These are phyloP conservation scores for Ptyas mucosa DNA, from an alignment of 2,113 vertebrate genomes.

Conservation along the genomic window DNA sequence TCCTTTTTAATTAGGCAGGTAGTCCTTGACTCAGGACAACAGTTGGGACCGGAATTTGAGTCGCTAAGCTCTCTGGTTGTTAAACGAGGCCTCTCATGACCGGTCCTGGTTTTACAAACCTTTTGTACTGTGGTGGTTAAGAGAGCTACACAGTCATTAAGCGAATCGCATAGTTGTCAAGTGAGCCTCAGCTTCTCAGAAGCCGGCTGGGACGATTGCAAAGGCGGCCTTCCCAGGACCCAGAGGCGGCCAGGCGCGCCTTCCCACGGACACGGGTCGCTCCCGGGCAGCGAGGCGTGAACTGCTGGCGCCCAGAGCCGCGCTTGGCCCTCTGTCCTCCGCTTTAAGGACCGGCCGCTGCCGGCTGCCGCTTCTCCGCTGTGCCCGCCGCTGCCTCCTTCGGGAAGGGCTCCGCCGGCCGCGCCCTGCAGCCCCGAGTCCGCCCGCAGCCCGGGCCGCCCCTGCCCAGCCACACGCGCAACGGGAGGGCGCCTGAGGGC, in stretches of 20 bases:
- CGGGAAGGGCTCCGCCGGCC: background rate
- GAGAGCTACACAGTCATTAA: too few species aligned
- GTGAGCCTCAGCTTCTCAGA: background rate
- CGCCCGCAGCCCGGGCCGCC: too few species aligned
- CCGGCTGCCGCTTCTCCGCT: too few species aligned
- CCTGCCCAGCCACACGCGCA: background rate
- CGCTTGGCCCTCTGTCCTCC: background rate
- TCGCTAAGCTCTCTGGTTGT: background rate
- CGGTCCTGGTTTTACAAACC: background rate
- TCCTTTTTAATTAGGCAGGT: background rate
- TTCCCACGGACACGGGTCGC: background rate
- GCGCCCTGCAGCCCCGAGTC: too few species aligned
- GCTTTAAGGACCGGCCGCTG: background rate
- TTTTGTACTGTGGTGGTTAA: background rate
- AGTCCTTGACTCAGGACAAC: background rate
- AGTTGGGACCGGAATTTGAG: background rate
- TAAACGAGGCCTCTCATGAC: background rate
- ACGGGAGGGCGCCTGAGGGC: background rate
- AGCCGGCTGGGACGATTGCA: background rate
- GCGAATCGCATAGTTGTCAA: too few species aligned
- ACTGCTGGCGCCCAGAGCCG: background rate
- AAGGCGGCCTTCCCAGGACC: background rate
- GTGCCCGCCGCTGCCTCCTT: too few species aligned
- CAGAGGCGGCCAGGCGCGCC: background rate
- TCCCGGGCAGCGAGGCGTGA: background rate